Percentiles rank a stretch among this genome's conserved stretches.
Evolutionary conservation across 2,113 vertebrate genomes (phyloP).

Genomic region (Seriola quinqueradiata): DNA sequence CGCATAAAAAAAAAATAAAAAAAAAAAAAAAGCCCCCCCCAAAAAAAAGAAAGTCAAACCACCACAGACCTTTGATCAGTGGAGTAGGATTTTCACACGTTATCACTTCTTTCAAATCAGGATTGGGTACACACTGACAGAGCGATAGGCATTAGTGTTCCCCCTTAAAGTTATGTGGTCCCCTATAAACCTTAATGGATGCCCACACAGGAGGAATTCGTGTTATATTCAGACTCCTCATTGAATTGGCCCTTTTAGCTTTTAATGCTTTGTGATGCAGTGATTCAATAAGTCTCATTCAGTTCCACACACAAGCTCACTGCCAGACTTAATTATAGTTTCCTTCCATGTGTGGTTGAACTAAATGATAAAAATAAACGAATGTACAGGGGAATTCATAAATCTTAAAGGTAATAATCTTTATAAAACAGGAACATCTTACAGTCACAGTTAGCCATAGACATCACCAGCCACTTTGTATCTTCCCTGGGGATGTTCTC

Average conservation of each 20-base stretch:
- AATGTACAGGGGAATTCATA: neutral
- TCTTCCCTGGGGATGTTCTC: no score
- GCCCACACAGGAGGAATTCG: neutral
- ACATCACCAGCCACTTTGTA: no score
- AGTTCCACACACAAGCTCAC: conserved; percentile 8
- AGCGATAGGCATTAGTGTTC: neutral
- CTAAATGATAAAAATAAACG: neutral
- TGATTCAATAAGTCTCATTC: conserved; percentile 41
- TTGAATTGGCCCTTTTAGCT: conserved; percentile 39
- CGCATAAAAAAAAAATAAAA: no score
- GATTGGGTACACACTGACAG: neutral
- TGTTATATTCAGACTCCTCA: conserved; percentile 42
- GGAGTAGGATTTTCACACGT: neutral
- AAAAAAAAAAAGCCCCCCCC: no score
- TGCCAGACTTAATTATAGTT: conserved; percentile 12
- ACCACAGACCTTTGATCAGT: neutral
- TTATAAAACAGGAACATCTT: neutral
- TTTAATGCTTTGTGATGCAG: conserved; percentile 25
- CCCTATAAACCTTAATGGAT: neutral
- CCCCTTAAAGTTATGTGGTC: neutral
- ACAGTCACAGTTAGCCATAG: no score
- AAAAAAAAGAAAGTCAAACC: no score
- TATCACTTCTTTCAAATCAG: neutral
- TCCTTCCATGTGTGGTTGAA: neutral
- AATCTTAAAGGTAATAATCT: neutral